Base-by-base conservation (phyloP, 2,888 invertebrate genomes). In the Melipona beecheii region DNA sequence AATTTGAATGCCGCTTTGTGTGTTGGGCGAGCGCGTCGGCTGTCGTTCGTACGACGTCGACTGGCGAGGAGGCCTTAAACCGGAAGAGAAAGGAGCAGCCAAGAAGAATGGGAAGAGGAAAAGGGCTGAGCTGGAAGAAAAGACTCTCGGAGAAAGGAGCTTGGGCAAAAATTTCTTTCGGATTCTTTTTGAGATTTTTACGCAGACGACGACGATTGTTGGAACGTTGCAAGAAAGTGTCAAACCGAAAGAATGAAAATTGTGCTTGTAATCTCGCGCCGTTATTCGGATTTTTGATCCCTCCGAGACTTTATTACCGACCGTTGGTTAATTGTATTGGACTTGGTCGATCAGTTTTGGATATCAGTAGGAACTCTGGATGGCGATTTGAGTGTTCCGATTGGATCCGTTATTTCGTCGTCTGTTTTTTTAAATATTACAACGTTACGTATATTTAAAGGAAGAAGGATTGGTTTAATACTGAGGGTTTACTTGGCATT, bases 1-100 rank as follows among this genome's bases (percentile, higher is more conserved):
- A 85, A 77, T 83, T 76, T 77, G 71, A 80, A 83, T 79, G 79
- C 64, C 64, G 78, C 81, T 73, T 78, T 84, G 85, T 84, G 85
- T 81, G 78, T 58, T 56, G 43, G 80, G 52, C 49, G 58, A 24
- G 62, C 62, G 66, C 36, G 31, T 31, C 4, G 4, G 31, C 50
- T 72, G 70, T 19, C 27, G 50, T 49, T 36, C 24, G n/a, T 27
- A 27, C n/a, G 52, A 69, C 21, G 75, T 49, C 11, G 58, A 54
- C 9, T 21, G 9, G 15, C 15, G 24, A 15, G 24, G 11, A 9
- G 36, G 31, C 31, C 31, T 31, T 31, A 31, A 36, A 74, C 58
- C 24, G 24, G 36, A 49, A 36, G n/a, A 64, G 49, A 58, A 72
- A n/a, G 36, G n/a, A 49, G 52, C 43, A 24, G 52, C 24, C 36